Percentiles rank a stretch among this genome's conserved stretches.
Conservation (phyloP, 2,888 invertebrate species). For the Automeris io region DNA sequence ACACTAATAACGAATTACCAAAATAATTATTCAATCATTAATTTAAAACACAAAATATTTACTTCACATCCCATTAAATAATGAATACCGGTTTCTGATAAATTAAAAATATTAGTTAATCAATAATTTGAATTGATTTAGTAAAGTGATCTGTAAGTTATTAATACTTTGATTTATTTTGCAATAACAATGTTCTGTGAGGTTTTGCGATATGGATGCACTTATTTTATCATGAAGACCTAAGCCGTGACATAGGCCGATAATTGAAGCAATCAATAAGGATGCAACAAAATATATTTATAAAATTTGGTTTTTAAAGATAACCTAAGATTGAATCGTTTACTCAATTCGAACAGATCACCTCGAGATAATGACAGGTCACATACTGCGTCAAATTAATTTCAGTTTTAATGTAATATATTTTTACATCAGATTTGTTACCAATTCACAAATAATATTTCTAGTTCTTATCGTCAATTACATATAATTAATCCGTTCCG, state of each 20-base stretch:
- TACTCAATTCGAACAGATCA: conserved; percentile 12
- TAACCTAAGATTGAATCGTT: conserved; percentile 1
- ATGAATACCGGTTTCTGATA: conserved; percentile 1
- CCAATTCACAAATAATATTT: too few species aligned
- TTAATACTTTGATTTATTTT: conserved; percentile 1
- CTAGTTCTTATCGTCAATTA: too few species aligned
- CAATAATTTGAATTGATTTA: neutral
- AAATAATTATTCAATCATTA: neutral
- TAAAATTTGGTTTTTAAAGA: neutral
- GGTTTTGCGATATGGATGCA: conserved; percentile 26
- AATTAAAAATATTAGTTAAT: conserved; percentile 1
- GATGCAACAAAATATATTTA: conserved; percentile 13
- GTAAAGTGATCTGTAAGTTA: neutral
- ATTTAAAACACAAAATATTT: neutral
- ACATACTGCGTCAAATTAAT: too few species aligned
- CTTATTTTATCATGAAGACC: conserved; percentile 22
- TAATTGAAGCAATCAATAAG: conserved; percentile 21
- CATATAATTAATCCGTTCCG: too few species aligned
- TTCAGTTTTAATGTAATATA: too few species aligned
- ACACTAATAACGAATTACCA: too few species aligned
- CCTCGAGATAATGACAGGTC: too few species aligned
- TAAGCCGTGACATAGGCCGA: conserved; percentile 47
- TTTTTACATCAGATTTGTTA: too few species aligned
- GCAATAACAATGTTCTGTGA: neutral
- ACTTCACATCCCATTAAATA: neutral